Base-by-base conservation (phyloP, 2,888 invertebrate species). In the Melipona beecheii region DNA sequence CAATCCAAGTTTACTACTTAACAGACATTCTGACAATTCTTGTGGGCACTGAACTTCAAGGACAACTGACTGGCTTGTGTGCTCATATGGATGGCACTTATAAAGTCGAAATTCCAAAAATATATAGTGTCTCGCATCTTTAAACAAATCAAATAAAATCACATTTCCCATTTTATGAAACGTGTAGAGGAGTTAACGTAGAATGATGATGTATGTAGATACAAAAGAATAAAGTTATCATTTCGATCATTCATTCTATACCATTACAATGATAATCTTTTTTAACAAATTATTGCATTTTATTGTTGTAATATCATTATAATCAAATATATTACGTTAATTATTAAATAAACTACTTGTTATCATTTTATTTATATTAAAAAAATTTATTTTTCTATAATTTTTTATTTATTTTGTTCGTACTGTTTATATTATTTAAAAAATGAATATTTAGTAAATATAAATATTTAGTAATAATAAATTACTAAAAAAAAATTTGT, bases 61-160 rank as follows among this genome's bases (percentile, higher is more conserved):
- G 92, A 27, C 86, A 58, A 58, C 69, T 92, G 13, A 85, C 84
- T 21, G 92, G 92, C 13, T 11, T 92, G 13, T 92, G 92, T 74
- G 91, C 92, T 64, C 86, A 87, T 52, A 86, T 92, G 86, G 88
- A 91, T 43, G 88, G 87, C 52, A 84, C 75, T 56, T 86, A 92
- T 65, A 74, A 70, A 75, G 64, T 64, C n/a, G 79, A 70, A 36
- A 71, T 87, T 62, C 86, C 88, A 2, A 87, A 84, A 60, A 49
- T 85, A 11, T 90, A 90, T 60, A 82, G 31, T 17, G 68, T 75
- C 15, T 15, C 73, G 15, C 54, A 78, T 24, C 31, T 86, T 27
- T 89, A 81, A 88, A 49, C 6, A n/a, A 49, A 31, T 78, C 49
- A 70, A 69, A 56, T n/a, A 11, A 60, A 71, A 68, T 21, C 56